These are phyloP conservation scores for Sorex araneus DNA, from an alignment of 2,113 vertebrate genomes.

Conservation along the genomic window DNA sequence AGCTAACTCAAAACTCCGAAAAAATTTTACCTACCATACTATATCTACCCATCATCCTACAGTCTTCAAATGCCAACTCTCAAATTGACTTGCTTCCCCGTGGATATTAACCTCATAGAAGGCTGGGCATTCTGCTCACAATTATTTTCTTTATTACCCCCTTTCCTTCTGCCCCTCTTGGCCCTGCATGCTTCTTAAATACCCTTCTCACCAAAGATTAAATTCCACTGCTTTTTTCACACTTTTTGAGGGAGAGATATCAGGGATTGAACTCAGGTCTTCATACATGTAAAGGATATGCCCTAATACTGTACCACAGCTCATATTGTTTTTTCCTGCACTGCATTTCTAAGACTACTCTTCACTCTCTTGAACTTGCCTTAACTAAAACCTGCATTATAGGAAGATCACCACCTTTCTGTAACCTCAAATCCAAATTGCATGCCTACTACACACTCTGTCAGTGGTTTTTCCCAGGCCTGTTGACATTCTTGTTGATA, in stretches of 20 bases:
- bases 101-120: neutral
- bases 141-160: neutral
- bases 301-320: no score
- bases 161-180: neutral
- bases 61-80: neutral
- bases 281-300: no score
- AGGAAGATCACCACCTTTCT: neutral
- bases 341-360: neutral
- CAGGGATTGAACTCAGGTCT: no score
- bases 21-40: neutral
- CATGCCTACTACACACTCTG: neutral
- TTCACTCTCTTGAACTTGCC: neutral
- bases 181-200: neutral
- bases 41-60: no score
- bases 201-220: neutral
- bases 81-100: neutral
- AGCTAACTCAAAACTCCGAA: neutral
- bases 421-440: neutral
- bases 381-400: constrained; percentile 46
- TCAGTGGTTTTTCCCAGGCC: neutral
- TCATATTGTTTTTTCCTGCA: neutral
- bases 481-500: neutral
- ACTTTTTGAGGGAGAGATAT: neutral
- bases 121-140: neutral
- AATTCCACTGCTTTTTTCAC: constrained; percentile 12